Conservation (phyloP, 30 jellyfish, hydroid and myxozoan species). For the Hydractinia symbiolongicarpus region DNA sequence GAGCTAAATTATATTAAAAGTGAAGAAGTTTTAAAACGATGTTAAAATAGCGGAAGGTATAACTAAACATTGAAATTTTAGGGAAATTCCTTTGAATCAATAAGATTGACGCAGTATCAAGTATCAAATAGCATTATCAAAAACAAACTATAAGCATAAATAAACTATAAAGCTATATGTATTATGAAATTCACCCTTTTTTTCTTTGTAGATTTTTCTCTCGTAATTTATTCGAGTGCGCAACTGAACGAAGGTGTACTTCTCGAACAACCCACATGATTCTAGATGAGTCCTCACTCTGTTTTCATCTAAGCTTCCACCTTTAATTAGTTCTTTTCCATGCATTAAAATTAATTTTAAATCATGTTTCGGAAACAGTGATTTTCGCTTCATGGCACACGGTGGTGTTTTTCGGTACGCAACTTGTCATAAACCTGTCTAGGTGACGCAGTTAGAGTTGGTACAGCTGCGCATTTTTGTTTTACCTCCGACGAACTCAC, state of each 20-base stretch:
- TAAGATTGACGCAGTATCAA: too few relatives aligned
- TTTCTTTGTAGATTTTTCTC: background rate
- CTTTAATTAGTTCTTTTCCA: constrained; percentile 13
- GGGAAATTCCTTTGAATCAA: too few relatives aligned
- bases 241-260: constrained; percentile 3
- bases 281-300: background rate
- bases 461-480: background rate
- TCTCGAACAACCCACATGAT: background rate
- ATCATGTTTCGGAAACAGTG: background rate
- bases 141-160: too few relatives aligned
- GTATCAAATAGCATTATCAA: too few relatives aligned
- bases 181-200: too few relatives aligned
- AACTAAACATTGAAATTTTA: too few relatives aligned
- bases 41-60: too few relatives aligned
- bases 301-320: constrained; percentile 2
- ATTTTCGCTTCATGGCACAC: background rate
- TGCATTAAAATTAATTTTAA: background rate
- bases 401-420: constrained; percentile 7
- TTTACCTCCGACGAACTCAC: background rate
- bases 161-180: too few relatives aligned
- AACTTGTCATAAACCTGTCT: constrained; percentile 3
- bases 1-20: too few relatives aligned
- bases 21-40: too few relatives aligned
- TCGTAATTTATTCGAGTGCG: constrained; percentile 19
- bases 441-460: constrained; percentile 5